Evolutionary conservation across 1,140 invertebrate genomes (phyloP), one percentile per base, ranked within the genome.

Genomic region (Sycophila sp.): DNA sequence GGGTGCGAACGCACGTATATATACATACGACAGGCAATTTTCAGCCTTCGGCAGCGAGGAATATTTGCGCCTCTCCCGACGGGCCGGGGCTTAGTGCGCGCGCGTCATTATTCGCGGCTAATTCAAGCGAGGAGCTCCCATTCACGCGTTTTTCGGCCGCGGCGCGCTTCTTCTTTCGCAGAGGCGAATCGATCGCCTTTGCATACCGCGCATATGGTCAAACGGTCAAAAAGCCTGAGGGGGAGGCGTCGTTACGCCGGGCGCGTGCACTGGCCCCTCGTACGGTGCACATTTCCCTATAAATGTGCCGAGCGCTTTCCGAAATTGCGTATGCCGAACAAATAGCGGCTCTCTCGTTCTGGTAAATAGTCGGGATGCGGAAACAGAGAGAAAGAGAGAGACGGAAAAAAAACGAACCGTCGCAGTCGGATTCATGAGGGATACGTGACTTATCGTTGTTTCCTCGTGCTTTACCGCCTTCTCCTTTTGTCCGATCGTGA

Each of bases 161-260:
- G n/a, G 24, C 60, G 72, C 70, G 53, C 70, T 72, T 73, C 76
- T 73, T 74, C 74, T 73, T 74, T 76, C 77, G 55, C n/a, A 30
- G 6, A 15, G 2, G 4, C 17, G n/a, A 10, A 24, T 38, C 19
- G 30, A 36, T 19, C 75, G 77, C 79, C 75, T 83, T 83, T 83
- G 81, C 81, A 83, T 83, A 81, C 81, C 78, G 76, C 36, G 74
- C 85, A 86, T 86, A 86, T 86, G 85, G 83, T 83, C 83, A 80
- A 81, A 80, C 78, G 81, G 80, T 77, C 77, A 79, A 81, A 82
- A 85, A 82, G 84, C 81, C 73, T 7, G 81, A 84, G 83, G 83
- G 83, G 81, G 78, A 67, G 68, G 26, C 71, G 45, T 71, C 68
- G 24, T 76, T 34, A 49, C 32, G 36, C 45, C 56, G 55, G 17